Base-by-base conservation (phyloP, 2,797 vertebrate species). In the Thamnophis elegans region DNA sequence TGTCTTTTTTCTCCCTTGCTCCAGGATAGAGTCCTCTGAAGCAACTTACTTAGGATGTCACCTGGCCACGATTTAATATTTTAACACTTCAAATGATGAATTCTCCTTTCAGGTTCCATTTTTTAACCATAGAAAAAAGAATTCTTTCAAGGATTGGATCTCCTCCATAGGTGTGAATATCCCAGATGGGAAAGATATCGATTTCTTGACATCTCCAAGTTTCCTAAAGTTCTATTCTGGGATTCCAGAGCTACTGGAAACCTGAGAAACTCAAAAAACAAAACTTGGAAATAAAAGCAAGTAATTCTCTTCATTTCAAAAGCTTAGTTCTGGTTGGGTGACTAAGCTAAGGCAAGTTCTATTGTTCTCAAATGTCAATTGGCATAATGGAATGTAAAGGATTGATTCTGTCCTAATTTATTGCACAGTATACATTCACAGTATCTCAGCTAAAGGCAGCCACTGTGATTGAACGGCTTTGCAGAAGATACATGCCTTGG, bases 391-490 rank as follows among this genome's bases (percentile, higher is more conserved):
- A 93, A 87, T 51, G 28, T 32, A 90, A 54, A 53, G 32, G 89
- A 87, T 87, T 93, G 89, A 90, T 59, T 93, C 53, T 87, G 5
- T 53, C 55, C 54, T 90, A 87, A 93, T 91, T 91, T 91, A 93
- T 56, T 85, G 58, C 87, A 86, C 12, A 12, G 53, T 92, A 85
- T 91, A 93, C 85, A 91, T 68, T 11, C 92, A 92, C 86, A 87
- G 82, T 90, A 94, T 89, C 91, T 62, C 88, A 93, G 91, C 87
- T 95, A 88, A 94, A 91, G 92, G 89, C 62, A 87, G 87, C 78
- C 36, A 28, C 54, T 90, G 62, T 78, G 62, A 90, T 90, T 26
- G 10, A 87, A 55, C 5, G 54, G 26, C 53, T 90, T 26, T 54
- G 86, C 26, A 73, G 78, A 92, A 58, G 42, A 78, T 9, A 90